Conservation (phyloP, 1,140 invertebrate genomes). For the Dendroctonus valens region DNA sequence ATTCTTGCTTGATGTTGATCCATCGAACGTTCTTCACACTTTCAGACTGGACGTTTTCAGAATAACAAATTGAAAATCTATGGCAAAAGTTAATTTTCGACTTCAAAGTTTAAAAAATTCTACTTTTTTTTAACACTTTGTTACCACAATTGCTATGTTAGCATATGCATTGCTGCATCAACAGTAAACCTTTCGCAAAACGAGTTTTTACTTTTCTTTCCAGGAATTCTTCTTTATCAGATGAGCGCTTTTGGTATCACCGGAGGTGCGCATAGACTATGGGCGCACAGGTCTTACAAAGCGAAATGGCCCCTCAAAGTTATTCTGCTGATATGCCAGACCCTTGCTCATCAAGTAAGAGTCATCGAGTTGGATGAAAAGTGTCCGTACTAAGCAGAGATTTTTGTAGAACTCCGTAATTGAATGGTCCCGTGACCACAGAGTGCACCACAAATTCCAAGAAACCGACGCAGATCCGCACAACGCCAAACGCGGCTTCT, state of each 20-base stretch:
- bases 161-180: no score
- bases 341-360: conserved; percentile 80
- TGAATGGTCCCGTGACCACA: conserved; percentile 93
- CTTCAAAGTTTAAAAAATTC: no score
- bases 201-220: conserved; percentile 43
- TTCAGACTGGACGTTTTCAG: no score
- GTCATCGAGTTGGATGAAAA: neutral
- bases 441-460: conserved; percentile 95
- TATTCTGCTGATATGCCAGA: conserved; percentile 74
- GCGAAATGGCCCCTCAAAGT: conserved; percentile 83
- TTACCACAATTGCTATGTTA: no score
- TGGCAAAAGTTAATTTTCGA: neutral
- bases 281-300: conserved; percentile 93
- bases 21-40: no score
- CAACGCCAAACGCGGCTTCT: conserved; percentile 92
- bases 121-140: no score
- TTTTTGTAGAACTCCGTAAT: conserved; percentile 80
- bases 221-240: conserved; percentile 69
- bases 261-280: conserved; percentile 90
- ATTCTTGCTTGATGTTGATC: neutral
- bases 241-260: conserved; percentile 80
- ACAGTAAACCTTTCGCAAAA: no score
- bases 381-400: neutral
- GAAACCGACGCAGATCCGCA: conserved; percentile 97
- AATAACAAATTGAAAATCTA: neutral